Percentiles rank a stretch among this genome's conserved stretches.
Conservation (phyloP, 2,888 invertebrate species). For the Epiblema foenella region DNA sequence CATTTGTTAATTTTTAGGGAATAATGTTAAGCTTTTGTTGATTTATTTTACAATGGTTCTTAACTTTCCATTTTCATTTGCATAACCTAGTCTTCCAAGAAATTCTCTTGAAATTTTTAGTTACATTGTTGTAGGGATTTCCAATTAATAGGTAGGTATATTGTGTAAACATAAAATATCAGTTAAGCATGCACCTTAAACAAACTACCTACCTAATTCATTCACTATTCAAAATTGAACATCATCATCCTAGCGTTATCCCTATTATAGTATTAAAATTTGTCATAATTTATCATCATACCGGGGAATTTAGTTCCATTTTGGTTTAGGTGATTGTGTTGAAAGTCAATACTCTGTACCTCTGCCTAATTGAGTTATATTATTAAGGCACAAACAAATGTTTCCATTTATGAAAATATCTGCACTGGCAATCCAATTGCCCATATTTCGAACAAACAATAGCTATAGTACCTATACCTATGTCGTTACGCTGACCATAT, state of each 20-base stretch:
- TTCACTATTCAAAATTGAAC: no score
- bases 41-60: no score
- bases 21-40: no score
- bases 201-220: no score
- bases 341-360: not conserved
- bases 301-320: not conserved
- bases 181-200: not conserved
- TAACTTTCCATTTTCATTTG: not conserved
- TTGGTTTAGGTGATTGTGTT: not conserved
- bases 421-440: not conserved
- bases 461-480: not conserved
- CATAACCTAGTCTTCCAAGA: no score
- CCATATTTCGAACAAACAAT: not conserved
- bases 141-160: no score
- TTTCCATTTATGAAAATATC: slow-evolving; percentile 13
- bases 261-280: no score
- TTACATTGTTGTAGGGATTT: no score
- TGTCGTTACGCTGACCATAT: slow-evolving; percentile 40
- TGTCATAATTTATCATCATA: no score
- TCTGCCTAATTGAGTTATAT: slow-evolving; percentile 11
- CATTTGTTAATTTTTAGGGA: no score
- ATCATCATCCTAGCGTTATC: no score
- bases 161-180: not conserved
- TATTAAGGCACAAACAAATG: not conserved
- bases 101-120: no score